Evolutionary conservation across 1,140 invertebrate species (phyloP).

Genomic region (Halyomorpha halys): DNA sequence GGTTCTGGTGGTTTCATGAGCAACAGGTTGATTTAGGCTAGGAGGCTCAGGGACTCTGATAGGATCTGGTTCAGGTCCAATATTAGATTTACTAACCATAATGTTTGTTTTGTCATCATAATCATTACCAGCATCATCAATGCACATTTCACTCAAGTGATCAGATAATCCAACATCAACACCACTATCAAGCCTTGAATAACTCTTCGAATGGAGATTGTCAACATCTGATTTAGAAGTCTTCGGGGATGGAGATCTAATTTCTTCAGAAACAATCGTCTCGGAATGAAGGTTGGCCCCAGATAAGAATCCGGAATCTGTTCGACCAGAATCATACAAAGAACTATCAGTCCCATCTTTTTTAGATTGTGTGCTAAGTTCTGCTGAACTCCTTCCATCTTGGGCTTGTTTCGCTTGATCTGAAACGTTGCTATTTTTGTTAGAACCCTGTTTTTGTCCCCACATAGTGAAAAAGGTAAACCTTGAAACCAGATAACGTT

Average conservation of each 20-base stretch:
- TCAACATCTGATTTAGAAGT: not conserved
- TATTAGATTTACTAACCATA: not conserved
- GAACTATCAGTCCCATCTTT: constrained; percentile 14
- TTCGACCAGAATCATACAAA: constrained; percentile 35
- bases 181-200: constrained; percentile 42
- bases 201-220: constrained; percentile 18
- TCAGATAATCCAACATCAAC: constrained; percentile 42
- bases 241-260: constrained; percentile 22
- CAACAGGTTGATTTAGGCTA: not conserved
- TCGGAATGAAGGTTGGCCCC: constrained; percentile 37
- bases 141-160: constrained; percentile 25
- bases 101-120: not conserved
- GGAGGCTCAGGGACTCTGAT: not conserved
- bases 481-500: too few species aligned
- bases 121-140: constrained; percentile 18
- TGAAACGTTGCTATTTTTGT: not conserved
- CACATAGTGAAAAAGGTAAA: not conserved
- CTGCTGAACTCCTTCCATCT: not conserved
- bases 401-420: not conserved
- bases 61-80: not conserved
- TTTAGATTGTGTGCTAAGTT: not conserved
- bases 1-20: constrained; percentile 7
- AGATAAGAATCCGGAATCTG: constrained; percentile 46
- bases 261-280: constrained; percentile 28
- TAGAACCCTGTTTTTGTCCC: constrained; percentile 4